Percentiles rank a stretch among this genome's conserved stretches.
These are phyloP conservation scores for Papilio aristodemus DNA, from an alignment of 1,140 invertebrate species.

Conservation along the genomic window DNA sequence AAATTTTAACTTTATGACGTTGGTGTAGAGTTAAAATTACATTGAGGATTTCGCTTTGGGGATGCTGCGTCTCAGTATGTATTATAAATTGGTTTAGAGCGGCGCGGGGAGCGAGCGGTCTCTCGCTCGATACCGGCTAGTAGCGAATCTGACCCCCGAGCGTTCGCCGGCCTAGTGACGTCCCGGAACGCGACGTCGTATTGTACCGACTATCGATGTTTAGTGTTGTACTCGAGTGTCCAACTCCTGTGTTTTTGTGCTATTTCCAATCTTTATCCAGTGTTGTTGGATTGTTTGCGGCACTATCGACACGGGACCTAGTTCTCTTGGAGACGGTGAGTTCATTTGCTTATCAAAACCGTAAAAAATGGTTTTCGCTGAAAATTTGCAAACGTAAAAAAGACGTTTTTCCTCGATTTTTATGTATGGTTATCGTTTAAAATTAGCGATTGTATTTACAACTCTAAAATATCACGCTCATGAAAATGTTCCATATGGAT, in stretches of 20 bases:
- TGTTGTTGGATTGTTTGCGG: conserved; percentile 45
- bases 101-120: conserved; percentile 66
- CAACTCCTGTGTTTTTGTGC: conserved; percentile 39
- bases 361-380: not conserved
- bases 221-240: conserved; percentile 39
- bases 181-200: conserved; percentile 46
- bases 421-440: too few relatives aligned
- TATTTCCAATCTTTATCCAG: conserved; percentile 30
- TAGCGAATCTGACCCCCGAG: conserved; percentile 56
- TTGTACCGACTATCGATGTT: conserved; percentile 39
- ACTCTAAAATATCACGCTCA: too few relatives aligned
- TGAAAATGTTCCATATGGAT: too few relatives aligned
- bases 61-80: conserved; percentile 79
- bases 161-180: conserved; percentile 40
- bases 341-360: not conserved
- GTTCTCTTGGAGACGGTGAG: conserved; percentile 45
- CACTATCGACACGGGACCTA: conserved; percentile 22
- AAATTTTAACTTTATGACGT: conserved; percentile 39
- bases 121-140: conserved; percentile 75
- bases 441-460: too few relatives aligned
- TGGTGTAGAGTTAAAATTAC: conserved; percentile 47
- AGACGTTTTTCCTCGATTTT: too few relatives aligned
- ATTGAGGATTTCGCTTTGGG: conserved; percentile 44
- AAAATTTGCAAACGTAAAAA: not conserved
- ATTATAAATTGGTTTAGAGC: conserved; percentile 80